Evolutionary conservation across 2,888 invertebrate genomes (phyloP), one percentile per base, ranked within the genome.

Genomic region (Bembecia ichneumoniformis): DNA sequence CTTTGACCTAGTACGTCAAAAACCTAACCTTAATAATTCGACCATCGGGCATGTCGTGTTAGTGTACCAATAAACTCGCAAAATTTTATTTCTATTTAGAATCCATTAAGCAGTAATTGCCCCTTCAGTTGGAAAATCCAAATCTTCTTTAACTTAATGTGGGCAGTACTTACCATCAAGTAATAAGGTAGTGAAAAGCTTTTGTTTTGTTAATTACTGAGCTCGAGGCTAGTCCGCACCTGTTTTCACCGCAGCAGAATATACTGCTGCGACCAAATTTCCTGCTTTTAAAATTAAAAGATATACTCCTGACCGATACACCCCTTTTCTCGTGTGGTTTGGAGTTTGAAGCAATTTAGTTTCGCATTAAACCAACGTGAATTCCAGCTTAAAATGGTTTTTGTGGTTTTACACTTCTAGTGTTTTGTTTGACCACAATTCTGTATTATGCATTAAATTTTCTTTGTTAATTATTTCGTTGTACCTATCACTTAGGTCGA

Each of bases 151-250:
- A 70, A 69, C 74, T 72, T 74, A 73, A 75, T 68, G 67, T 65
- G 70, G 67, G 66, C 67, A 68, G 71, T 68, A 28, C 28, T 28
- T 28, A 68, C 64, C 74, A 73, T 72, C 70, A 70, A 76, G 74
- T 72, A 68, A 71, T 73, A 71, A 72, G 71, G 74, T 67, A 66
- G 71, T 70, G 75, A 72, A 74, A 74, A 71, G 72, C 73, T 72
- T 78, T 79, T 79, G 79, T 80, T 77, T 78, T 77, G 78, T 80
- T 81, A 81, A 80, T 80, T 81, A 79, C 77, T 67, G 68, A 64
- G 70, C 70, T 44, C 67, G 66, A 64, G 61, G 66, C 71, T 63
- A 63, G 66, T 64, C 71, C 68, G 74, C 77, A 79, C 79, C 78
- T 79, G 80, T 71, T 66, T 68, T 71, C 64, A 66, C 76, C 74